These are phyloP conservation scores for Perodicticus potto DNA, from an alignment of 2,797 vertebrate species.

Conservation along the genomic window DNA sequence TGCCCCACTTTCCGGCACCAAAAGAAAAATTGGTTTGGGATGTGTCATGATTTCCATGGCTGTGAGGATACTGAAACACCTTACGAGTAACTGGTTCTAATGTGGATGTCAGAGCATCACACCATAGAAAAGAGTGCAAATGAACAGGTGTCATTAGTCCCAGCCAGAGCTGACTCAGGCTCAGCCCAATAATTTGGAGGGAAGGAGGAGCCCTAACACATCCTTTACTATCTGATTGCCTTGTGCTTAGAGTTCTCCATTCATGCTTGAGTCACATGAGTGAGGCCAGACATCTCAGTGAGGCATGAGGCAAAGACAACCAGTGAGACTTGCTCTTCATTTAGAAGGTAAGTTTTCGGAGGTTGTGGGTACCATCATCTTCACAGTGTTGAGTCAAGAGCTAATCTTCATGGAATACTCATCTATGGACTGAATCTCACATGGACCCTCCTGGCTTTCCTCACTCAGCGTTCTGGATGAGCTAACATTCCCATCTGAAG, in stretches of 20 bases:
- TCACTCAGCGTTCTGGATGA: neutral
- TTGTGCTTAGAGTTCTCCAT: neutral
- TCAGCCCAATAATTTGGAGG: neutral
- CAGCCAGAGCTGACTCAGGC: neutral
- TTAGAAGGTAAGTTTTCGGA: neutral
- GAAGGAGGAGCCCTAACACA: neutral
- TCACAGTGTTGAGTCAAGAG: neutral
- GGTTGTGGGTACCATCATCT: neutral
- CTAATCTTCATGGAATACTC: neutral
- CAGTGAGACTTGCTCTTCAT: neutral
- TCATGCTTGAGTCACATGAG: neutral
- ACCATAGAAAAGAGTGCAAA: neutral
- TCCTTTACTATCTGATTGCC: neutral
- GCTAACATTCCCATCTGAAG: neutral
- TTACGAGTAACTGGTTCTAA: neutral
- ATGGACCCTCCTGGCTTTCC: neutral
- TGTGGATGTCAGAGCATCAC: neutral
- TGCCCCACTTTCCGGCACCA: neutral
- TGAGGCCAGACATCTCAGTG: neutral
- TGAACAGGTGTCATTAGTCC: neutral
- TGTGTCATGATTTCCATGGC: neutral
- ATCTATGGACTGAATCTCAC: neutral
- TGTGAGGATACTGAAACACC: neutral
- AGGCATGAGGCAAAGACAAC: neutral
- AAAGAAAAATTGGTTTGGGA: slow-evolving; percentile 15